These are phyloP conservation scores for Emberiza fucata DNA, from an alignment of 2,113 vertebrate genomes.

Conservation along the genomic window DNA sequence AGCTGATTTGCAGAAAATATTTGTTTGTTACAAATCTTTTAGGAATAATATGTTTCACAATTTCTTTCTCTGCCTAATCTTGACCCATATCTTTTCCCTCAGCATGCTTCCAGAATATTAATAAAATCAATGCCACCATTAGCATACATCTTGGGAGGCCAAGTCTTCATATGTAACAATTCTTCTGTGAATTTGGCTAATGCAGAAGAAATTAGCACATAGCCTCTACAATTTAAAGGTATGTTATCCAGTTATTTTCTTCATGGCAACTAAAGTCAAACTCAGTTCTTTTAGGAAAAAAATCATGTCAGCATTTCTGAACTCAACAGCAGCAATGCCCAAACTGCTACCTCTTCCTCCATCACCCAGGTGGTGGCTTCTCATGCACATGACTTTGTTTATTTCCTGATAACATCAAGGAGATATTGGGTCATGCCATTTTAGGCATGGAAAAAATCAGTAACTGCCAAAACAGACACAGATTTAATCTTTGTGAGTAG, in stretches of 20 bases:
- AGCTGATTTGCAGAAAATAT: background rate
- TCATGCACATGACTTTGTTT: background rate
- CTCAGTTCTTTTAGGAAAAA: background rate
- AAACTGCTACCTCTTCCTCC: background rate
- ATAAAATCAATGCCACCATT: background rate
- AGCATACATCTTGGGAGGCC: background rate
- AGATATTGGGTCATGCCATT: background rate
- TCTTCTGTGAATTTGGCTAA: background rate
- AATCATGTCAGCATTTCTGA: background rate
- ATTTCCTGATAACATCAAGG: background rate
- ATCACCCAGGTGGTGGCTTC: background rate
- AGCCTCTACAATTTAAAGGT: background rate
- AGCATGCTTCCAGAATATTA: background rate
- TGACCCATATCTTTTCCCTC: background rate
- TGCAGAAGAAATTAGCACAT: background rate
- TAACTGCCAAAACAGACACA: background rate
- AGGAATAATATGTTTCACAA: background rate
- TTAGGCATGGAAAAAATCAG: background rate
- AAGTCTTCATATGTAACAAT: background rate
- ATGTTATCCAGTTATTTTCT: background rate
- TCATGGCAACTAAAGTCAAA: background rate
- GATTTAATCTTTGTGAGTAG: background rate
- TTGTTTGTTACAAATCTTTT: background rate
- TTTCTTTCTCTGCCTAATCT: background rate
- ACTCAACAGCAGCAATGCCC: background rate